Evolutionary conservation across 1,140 invertebrate genomes (phyloP).

Genomic region (Drosophila hydei): DNA sequence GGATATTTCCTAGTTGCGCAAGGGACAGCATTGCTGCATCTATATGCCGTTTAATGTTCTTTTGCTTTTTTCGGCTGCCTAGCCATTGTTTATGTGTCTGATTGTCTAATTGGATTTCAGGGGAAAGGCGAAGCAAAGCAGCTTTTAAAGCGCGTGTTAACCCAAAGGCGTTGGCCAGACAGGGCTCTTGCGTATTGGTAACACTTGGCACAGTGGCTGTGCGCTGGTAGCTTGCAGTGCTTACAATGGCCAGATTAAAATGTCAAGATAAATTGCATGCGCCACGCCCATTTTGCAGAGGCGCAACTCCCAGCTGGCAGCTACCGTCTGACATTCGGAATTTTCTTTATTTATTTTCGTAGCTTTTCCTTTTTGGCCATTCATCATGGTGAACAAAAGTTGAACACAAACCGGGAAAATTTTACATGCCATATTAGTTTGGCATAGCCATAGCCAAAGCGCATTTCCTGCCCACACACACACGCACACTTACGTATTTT

Average conservation of each 20-base stretch:
- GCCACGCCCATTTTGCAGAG: conserved; percentile 37
- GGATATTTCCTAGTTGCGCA: not conserved
- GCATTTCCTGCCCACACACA: conserved; percentile 62
- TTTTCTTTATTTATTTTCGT: conserved; percentile 33
- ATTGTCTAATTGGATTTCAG: conserved; percentile 68
- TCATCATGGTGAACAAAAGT: conserved; percentile 53
- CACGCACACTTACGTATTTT: conserved; percentile 1
- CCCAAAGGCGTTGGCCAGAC: conserved; percentile 40
- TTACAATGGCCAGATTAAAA: conserved; percentile 60
- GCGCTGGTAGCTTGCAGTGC: conserved; percentile 28
- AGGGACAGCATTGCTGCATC: not conserved
- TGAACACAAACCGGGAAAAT: conserved; percentile 27
- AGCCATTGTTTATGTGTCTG: conserved; percentile 66
- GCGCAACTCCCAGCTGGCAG: not conserved
- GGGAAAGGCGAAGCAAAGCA: conserved; percentile 9
- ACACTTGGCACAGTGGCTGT: conserved; percentile 9
- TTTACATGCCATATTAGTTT: conserved; percentile 52
- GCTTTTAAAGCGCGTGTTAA: conserved; percentile 41
- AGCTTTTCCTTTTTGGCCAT: conserved; percentile 35
- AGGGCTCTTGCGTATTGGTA: conserved; percentile 6
- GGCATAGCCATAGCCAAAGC: conserved; percentile 46
- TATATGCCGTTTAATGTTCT: conserved; percentile 1
- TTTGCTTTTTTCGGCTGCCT: conserved; percentile 29
- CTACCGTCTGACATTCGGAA: conserved; percentile 54
- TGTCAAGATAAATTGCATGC: conserved; percentile 66